Percentiles rank a stretch among this genome's conserved stretches.
phyloP scores from a whole-genome alignment of 2,888 invertebrate genomes.

The Callosobruchus maculatus region DNA sequence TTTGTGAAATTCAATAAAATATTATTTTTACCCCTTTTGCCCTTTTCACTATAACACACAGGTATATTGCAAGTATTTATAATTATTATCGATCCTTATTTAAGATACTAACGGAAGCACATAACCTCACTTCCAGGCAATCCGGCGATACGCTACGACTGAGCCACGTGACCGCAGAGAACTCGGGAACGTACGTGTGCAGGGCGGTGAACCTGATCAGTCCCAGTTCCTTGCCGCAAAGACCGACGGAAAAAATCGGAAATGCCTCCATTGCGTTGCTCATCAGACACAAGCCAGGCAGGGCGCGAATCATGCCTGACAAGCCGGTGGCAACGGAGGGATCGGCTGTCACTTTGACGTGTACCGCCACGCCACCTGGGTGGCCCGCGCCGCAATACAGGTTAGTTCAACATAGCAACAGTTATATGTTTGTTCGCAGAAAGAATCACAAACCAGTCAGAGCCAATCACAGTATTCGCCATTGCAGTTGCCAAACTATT shows the following conservation, averaged over 20 bases:
- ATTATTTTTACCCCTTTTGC: too few relatives aligned
- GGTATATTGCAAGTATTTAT: too few relatives aligned
- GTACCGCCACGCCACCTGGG: slow-evolving; percentile 85
- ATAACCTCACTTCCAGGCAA: slow-evolving; percentile 50
- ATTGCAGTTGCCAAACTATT: too few relatives aligned
- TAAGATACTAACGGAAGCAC: too few relatives aligned
- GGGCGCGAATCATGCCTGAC: slow-evolving; percentile 77
- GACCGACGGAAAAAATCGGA: slow-evolving; percentile 70
- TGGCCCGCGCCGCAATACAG: slow-evolving; percentile 76
- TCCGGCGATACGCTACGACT: slow-evolving; percentile 72
- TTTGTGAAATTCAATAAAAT: too few relatives aligned
- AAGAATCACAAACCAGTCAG: too few relatives aligned
- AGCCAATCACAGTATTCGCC: too few relatives aligned
- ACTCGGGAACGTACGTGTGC: slow-evolving; percentile 87
- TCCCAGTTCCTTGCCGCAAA: slow-evolving; percentile 61
- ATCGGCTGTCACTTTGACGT: slow-evolving; percentile 76
- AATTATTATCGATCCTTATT: too few relatives aligned
- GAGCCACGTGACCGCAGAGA: slow-evolving; percentile 74
- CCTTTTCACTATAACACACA: too few relatives aligned
- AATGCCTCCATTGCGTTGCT: slow-evolving; percentile 79
- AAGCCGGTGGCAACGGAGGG: slow-evolving; percentile 83
- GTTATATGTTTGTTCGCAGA: too few relatives aligned
- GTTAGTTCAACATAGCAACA: too few relatives aligned
- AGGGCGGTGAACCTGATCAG: slow-evolving; percentile 81
- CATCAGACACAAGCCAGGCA: slow-evolving; percentile 83